Evolutionary conservation across 2,888 invertebrate species (phyloP), one percentile per base, ranked within the genome.

Genomic region (Dicycla oo): DNA sequence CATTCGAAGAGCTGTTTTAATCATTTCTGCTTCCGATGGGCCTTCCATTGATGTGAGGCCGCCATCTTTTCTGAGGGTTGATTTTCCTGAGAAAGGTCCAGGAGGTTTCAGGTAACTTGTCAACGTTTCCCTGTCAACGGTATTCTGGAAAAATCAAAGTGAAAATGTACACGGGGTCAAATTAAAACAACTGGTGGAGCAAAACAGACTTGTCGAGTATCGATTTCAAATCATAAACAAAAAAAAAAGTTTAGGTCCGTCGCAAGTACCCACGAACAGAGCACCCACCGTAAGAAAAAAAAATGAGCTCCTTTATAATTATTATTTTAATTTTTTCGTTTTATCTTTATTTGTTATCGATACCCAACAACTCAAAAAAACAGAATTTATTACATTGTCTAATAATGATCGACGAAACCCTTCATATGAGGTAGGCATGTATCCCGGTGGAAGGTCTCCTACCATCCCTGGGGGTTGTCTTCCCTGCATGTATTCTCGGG

Each of bases 361-460:
- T 2, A 60, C n/a, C 5, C 43, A 10, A 7, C 11, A 57, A 7
- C 1, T 45, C 5, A 15, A 10, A 30, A n/a, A 20, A 45, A 18
- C 38, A 3, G 30, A 30, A n/a, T 57, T n/a, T 47, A 47, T 62
- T 62, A 62, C 62, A 11, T 62, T 62, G 47, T 47, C n/a, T 34
- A 47, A 18, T 34, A 47, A 18, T 47, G 47, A 62, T n/a, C 62
- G 30, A 2, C 62, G 62, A 47, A 15, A 62, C n/a, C 47, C 62
- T 13, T n/a, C 3, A 15, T 10, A 34, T n/a, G 30, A n/a, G 15
- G n/a, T 30, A 47, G n/a, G 47, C 61, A 13, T 45, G 20, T 45
- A 20, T n/a, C n/a, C n/a, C 1, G 20, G 7, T 0, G 30, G n/a
- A n/a, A n/a, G n/a, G n/a, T n/a, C n/a, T n/a, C n/a, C n/a, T n/a